Conservation (phyloP, 1,140 invertebrate species). For the Drosophila rhopaloa region DNA sequence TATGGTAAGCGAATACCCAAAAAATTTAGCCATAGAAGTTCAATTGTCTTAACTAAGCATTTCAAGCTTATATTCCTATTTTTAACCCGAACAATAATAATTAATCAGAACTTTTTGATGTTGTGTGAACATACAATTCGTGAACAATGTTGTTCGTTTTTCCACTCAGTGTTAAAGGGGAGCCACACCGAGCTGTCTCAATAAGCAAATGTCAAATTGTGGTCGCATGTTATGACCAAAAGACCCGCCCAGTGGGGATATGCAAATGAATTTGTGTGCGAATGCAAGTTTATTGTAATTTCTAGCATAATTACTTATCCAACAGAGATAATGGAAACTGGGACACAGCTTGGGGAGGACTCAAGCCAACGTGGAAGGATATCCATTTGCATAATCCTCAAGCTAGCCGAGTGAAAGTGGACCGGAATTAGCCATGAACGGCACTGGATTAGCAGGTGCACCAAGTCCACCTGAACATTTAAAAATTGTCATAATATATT, state of each 20-base stretch:
- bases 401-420: slow-evolving; percentile 11
- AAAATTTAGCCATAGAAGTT: no score
- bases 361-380: slow-evolving; percentile 28
- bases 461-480: neutral
- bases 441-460: slow-evolving; percentile 29
- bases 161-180: neutral
- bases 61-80: no score
- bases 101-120: no score
- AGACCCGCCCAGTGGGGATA: slow-evolving; percentile 23
- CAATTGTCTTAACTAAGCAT: no score
- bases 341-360: slow-evolving; percentile 14
- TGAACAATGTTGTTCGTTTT: neutral
- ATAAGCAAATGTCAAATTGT: slow-evolving; percentile 49
- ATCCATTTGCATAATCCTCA: slow-evolving; percentile 66
- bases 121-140: no score
- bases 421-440: slow-evolving; percentile 23
- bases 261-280: slow-evolving; percentile 60
- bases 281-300: slow-evolving; percentile 68
- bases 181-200: slow-evolving; percentile 1
- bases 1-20: no score
- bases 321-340: slow-evolving; percentile 63
- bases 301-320: slow-evolving; percentile 75
- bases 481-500: neutral
- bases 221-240: slow-evolving; percentile 47
- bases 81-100: no score